Evolutionary conservation across 1,140 invertebrate genomes (phyloP), one percentile per base, ranked within the genome.

Genomic region (Neodiprion virginianus): DNA sequence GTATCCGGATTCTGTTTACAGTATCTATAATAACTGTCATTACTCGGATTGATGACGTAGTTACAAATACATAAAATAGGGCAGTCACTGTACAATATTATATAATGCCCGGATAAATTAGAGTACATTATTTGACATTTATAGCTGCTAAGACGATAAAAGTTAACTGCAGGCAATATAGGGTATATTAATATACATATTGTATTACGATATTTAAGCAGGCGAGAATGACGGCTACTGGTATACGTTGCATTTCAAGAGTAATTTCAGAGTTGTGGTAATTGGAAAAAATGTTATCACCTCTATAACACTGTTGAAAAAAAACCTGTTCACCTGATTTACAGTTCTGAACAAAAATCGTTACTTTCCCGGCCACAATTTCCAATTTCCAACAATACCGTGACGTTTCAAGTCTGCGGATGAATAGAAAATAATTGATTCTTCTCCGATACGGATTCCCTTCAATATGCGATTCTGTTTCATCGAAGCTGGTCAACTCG

Each of bases 301-400:
- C 28, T 40, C 28, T 2, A 40, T 40, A 40, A 40, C 28, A 40
- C 28, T 40, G 28, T 40, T 40, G 28, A 40, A 40, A 40, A 28
- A 5, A 40, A 17, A 61, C 21, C 48, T 7, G 10, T 65, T 53
- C 67, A 48, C 47, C 72, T 17, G 48, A 71, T 67, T 70, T 74
- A 70, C 53, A 74, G 48, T 76, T 23, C n/a, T 23, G 69, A 75
- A 53, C 47, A 48, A 76, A 68, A 69, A 72, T 67, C 75, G 49
- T 69, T 69, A 72, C 28, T 72, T 75, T 61, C 50, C 75, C 12
- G 28, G 72, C 67, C 71, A 67, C 53, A 68, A 65, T 10, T 17
- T 70, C 49, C 48, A 76, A 12, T 69, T 69, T 28, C 53, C 69
- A 73, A 21, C 28, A 69, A 67, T 74, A 68, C 47, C 71, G 74